phyloP scores from a whole-genome alignment of 2,113 vertebrate species.

The Aphyosemion australe region DNA sequence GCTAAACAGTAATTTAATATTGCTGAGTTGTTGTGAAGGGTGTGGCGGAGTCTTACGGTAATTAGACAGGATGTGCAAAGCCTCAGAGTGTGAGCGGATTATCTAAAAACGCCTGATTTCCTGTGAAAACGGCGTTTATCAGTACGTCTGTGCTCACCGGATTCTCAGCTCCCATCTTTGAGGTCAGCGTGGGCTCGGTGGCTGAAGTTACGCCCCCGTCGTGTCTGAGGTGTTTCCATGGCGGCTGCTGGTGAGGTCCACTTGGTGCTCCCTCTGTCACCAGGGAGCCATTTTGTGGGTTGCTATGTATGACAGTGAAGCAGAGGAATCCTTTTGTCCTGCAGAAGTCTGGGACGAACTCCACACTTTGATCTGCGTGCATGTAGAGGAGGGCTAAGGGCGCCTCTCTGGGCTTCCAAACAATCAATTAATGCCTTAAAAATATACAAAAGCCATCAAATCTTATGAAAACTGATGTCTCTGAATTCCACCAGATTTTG shows the following conservation, averaged over 20 bases:
- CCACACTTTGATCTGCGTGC: no score
- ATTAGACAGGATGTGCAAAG: conserved; percentile 16
- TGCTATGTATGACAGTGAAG: conserved; percentile 45
- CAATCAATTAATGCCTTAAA: no score
- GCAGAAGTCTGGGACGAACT: background rate
- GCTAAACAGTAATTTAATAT: background rate
- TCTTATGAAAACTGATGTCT: no score
- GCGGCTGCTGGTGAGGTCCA: conserved; percentile 26
- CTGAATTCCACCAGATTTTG: no score
- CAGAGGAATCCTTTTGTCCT: conserved; percentile 56
- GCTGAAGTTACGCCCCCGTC: conserved; percentile 21
- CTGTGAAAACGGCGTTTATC: background rate
- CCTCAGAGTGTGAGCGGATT: no score
- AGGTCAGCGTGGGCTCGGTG: conserved; percentile 3
- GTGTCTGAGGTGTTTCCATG: conserved; percentile 62
- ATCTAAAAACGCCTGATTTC: background rate
- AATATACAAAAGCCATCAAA: no score
- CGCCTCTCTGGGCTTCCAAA: no score
- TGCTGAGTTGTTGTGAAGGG: background rate
- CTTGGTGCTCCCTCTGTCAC: conserved; percentile 25
- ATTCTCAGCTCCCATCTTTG: background rate
- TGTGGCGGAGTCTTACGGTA: background rate
- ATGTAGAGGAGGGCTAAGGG: no score
- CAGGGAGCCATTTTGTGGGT: conserved; percentile 70
- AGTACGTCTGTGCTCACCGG: background rate